A percentile compares a stretch with the other conserved stretches of the same genome.
phyloP scores from a whole-genome alignment of 2,888 invertebrate genomes.

The Minunthozetes semirufus region DNA sequence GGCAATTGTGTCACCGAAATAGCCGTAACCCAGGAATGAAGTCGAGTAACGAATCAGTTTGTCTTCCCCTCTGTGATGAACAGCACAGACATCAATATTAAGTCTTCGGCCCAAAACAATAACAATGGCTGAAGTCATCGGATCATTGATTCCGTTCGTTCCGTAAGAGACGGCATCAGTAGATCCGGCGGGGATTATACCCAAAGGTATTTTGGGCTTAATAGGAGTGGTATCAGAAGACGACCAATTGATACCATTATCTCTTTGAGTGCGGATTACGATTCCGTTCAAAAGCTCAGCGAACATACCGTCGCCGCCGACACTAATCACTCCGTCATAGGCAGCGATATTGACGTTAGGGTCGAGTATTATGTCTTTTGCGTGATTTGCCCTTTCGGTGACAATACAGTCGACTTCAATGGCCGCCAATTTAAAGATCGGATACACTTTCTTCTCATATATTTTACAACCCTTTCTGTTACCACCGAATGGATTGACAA shows the following conservation, averaged over 20 bases:
- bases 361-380: conserved; percentile 58
- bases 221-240: conserved; percentile 48
- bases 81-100: conserved; percentile 68
- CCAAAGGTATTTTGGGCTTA: conserved; percentile 52
- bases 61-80: conserved; percentile 55
- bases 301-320: conserved; percentile 81
- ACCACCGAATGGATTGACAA: conserved; percentile 78
- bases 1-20: conserved; percentile 70
- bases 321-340: conserved; percentile 60
- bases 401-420: conserved; percentile 57
- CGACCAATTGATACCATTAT: conserved; percentile 54
- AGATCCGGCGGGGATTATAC: conserved; percentile 64
- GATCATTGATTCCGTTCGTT: conserved; percentile 70
- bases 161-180: conserved; percentile 73
- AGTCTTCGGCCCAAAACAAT: conserved; percentile 63
- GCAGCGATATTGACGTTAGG: conserved; percentile 44
- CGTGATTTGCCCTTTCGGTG: conserved; percentile 69
- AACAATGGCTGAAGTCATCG: conserved; percentile 70
- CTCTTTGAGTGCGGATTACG: conserved; percentile 55
- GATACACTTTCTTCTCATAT: conserved; percentile 62
- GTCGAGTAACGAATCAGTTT: conserved; percentile 62
- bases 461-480: conserved; percentile 64
- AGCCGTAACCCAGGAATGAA: conserved; percentile 74
- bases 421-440: conserved; percentile 52
- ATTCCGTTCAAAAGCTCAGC: conserved; percentile 70